Evolutionary conservation across 2,888 invertebrate species (phyloP).

Genomic region (Drosophila sordidapex): DNA sequence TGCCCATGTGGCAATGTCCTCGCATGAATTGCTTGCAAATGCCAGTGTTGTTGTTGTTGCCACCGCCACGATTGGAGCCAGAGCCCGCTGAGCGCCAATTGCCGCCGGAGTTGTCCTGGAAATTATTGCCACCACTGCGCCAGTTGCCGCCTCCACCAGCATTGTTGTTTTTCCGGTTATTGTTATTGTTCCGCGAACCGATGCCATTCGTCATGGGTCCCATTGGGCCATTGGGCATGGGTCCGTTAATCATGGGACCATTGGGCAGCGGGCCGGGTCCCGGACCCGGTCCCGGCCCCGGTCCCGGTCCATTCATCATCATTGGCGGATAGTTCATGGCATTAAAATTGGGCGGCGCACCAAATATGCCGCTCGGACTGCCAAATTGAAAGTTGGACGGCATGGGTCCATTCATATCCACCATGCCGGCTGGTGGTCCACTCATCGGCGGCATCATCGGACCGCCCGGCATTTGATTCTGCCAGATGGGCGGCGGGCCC

Average conservation of each 20-base stretch:
- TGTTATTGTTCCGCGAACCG: constrained; percentile 77
- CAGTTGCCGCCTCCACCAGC: constrained; percentile 72
- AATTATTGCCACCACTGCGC: constrained; percentile 83
- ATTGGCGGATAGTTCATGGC: constrained; percentile 73
- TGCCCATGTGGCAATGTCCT: constrained; percentile 93
- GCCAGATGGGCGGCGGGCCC: constrained; percentile 66
- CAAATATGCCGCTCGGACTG: constrained; percentile 62
- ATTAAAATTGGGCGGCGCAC: constrained; percentile 53
- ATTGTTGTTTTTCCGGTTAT: constrained; percentile 67
- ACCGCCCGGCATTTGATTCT: constrained; percentile 54
- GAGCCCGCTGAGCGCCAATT: constrained; percentile 87
- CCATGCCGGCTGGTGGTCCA: constrained; percentile 48
- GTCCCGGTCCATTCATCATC: constrained; percentile 67
- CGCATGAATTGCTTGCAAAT: constrained; percentile 92
- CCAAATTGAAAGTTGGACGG: constrained; percentile 66
- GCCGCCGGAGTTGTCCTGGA: constrained; percentile 81
- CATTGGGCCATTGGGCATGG: constrained; percentile 57
- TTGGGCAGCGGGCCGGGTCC: constrained; percentile 43
- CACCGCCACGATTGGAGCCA: constrained; percentile 81
- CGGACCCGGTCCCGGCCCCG: constrained; percentile 36
- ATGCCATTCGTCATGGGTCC: constrained; percentile 30
- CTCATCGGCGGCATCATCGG: constrained; percentile 53
- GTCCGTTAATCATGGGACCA: constrained; percentile 38
- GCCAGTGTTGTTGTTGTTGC: constrained; percentile 81
- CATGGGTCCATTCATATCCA: constrained; percentile 57